These are phyloP conservation scores for Sturmia bella DNA, from an alignment of 2,888 invertebrate genomes.

Conservation along the genomic window DNA sequence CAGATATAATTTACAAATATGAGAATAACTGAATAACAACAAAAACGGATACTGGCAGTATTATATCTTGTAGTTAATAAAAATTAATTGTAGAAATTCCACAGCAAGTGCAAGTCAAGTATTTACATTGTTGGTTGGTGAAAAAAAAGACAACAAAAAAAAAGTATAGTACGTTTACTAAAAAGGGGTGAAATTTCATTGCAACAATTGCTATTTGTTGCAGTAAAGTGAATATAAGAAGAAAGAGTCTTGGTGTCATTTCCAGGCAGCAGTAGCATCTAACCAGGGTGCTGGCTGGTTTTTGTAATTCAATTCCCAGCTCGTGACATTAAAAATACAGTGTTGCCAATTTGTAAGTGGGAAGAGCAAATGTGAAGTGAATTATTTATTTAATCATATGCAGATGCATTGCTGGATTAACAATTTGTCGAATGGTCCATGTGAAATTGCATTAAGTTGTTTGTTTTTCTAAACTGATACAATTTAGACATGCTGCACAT, in stretches of 20 bases:
- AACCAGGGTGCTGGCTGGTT: conserved; percentile 12
- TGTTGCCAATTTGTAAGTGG: conserved; percentile 34
- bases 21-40: conserved; percentile 57
- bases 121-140: conserved; percentile 25
- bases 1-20: conserved; percentile 37
- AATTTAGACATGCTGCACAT: no score
- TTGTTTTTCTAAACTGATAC: no score
- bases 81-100: conserved; percentile 53
- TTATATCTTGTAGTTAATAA: conserved; percentile 26
- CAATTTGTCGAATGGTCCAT: conserved; percentile 7
- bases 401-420: conserved; percentile 37
- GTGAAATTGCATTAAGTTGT: not conserved
- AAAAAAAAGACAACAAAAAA: no score
- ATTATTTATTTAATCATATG: conserved; percentile 21
- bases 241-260: conserved; percentile 4
- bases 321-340: conserved; percentile 21
- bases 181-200: conserved; percentile 52
- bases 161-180: conserved; percentile 25
- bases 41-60: conserved; percentile 50
- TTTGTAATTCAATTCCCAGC: conserved; percentile 6
- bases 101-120: conserved; percentile 44
- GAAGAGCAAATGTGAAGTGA: conserved; percentile 34
- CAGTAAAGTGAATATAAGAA: conserved; percentile 11
- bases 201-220: conserved; percentile 7
- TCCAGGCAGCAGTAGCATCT: conserved; percentile 10